Percentiles rank a stretch among this genome's conserved stretches.
Evolutionary conservation across 2,113 vertebrate genomes (phyloP).

Genomic region (Cephalopholis sonnerati): DNA sequence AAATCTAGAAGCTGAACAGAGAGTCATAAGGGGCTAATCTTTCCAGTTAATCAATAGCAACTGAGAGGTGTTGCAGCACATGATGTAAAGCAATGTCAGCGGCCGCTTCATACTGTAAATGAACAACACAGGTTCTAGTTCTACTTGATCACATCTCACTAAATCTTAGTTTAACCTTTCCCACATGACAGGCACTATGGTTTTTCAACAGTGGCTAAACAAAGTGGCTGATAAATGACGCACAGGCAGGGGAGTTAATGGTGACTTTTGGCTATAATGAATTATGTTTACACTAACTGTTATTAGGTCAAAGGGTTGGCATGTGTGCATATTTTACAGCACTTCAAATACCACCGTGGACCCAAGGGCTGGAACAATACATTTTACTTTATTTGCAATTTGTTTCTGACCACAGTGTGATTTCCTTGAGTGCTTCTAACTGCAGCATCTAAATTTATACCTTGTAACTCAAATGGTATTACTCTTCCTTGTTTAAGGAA

Average conservation of each 20-base stretch:
- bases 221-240: slow-evolving; percentile 26
- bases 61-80: neutral
- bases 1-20: neutral
- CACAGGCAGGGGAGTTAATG: slow-evolving; percentile 13
- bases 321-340: slow-evolving; percentile 28
- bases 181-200: neutral
- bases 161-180: slow-evolving; percentile 29
- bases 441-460: neutral
- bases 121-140: neutral
- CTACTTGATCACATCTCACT: neutral
- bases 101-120: neutral
- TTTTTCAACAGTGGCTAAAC: slow-evolving; percentile 1
- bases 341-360: slow-evolving; percentile 8
- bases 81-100: neutral
- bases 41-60: neutral
- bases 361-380: neutral
- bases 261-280: slow-evolving; percentile 7
- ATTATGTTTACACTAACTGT: slow-evolving; percentile 14
- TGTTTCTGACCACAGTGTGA: neutral
- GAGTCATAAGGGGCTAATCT: neutral
- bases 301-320: slow-evolving; percentile 20
- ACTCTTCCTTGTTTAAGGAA: neutral
- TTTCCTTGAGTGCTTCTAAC: slow-evolving; percentile 33
- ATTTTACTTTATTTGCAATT: slow-evolving; percentile 1
- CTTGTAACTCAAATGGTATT: slow-evolving; percentile 4